Evolutionary conservation across 2,797 vertebrate species (phyloP).

Genomic region (Leucoraja ocellata): DNA sequence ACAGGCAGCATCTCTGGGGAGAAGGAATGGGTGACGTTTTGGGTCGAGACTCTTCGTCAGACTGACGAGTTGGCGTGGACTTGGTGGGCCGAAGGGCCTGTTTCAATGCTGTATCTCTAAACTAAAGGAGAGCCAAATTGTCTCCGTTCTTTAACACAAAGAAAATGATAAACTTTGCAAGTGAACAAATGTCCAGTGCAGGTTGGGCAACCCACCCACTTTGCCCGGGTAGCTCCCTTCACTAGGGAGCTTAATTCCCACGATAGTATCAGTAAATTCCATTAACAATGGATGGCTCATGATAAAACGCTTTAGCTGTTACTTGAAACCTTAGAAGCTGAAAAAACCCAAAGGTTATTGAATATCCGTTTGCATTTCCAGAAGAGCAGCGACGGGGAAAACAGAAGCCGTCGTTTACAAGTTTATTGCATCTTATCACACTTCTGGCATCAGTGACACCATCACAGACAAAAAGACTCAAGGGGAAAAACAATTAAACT

Average conservation of each 20-base stretch:
- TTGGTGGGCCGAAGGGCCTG: too few relatives aligned
- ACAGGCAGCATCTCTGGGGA: too few relatives aligned
- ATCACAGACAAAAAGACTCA: background rate
- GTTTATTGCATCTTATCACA: background rate
- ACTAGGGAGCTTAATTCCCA: background rate
- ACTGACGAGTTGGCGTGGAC: too few relatives aligned
- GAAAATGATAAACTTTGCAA: background rate
- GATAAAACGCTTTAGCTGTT: background rate
- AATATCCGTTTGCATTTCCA: background rate
- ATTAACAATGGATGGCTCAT: background rate
- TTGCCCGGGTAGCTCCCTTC: background rate
- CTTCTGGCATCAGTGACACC: background rate
- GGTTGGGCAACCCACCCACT: background rate
- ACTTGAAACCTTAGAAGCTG: background rate
- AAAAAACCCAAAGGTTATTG: background rate
- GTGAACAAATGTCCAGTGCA: background rate
- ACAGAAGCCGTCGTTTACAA: background rate
- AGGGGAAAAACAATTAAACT: background rate
- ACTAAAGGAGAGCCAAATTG: background rate
- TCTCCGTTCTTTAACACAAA: background rate
- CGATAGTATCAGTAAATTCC: background rate
- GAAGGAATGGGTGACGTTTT: too few relatives aligned
- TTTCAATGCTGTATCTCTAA: too few relatives aligned
- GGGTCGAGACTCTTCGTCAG: too few relatives aligned
- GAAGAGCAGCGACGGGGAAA: background rate